Evolutionary conservation across 2,888 invertebrate species (phyloP).

Genomic region (Patella ulyssiponensis): DNA sequence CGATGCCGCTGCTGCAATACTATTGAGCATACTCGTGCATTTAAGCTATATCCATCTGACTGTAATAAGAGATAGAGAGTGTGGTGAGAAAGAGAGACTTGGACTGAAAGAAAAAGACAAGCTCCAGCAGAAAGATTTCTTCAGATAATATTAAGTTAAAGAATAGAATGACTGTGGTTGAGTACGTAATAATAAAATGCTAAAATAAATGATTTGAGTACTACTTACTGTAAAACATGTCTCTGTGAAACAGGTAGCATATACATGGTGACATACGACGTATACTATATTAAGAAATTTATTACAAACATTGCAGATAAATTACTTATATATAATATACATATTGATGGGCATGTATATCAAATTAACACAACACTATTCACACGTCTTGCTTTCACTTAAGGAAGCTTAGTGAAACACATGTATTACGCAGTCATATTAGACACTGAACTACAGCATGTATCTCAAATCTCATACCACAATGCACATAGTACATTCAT

Average conservation of each 20-base stretch:
- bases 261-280: not conserved
- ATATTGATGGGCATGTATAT: no score
- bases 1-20: not conserved
- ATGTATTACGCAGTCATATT: not conserved
- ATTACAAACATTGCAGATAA: not conserved
- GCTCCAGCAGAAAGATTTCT: not conserved
- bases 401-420: not conserved
- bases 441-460: no score
- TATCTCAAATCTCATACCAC: no score
- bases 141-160: no score
- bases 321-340: not conserved
- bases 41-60: not conserved
- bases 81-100: not conserved
- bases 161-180: no score
- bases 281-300: not conserved
- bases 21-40: not conserved
- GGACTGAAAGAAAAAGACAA: not conserved
- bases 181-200: not conserved
- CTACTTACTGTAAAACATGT: not conserved
- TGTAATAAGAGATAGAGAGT: not conserved
- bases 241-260: constrained; percentile 1
- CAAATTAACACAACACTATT: no score
- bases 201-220: not conserved
- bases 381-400: no score
- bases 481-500: no score